These are phyloP conservation scores for Nymphicus hollandicus DNA, from an alignment of 2,113 vertebrate species.

Conservation along the genomic window DNA sequence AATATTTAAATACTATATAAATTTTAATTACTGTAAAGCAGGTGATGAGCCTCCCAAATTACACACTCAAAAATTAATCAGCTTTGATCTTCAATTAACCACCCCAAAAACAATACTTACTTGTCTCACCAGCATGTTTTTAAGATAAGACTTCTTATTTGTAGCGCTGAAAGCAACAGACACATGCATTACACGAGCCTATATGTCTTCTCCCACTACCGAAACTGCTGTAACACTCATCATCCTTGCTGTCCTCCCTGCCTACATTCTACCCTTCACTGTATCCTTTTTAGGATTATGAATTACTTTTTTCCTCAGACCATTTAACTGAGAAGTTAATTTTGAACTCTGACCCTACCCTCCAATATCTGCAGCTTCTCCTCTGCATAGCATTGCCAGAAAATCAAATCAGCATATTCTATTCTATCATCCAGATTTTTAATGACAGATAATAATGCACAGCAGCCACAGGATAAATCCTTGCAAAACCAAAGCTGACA, in stretches of 20 bases:
- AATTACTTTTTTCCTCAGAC: background rate
- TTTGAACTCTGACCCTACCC: background rate
- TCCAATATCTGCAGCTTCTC: background rate
- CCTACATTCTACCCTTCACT: background rate
- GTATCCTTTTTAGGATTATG: background rate
- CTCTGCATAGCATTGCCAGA: background rate
- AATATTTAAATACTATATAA: constrained; percentile 11
- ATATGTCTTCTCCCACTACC: background rate
- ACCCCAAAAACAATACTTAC: background rate
- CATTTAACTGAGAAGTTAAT: background rate
- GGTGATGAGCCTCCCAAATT: background rate
- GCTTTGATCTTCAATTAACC: background rate
- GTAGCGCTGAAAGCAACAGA: background rate
- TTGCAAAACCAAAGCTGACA: background rate
- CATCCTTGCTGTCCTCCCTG: background rate
- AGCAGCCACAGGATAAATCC: background rate
- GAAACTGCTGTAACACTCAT: background rate
- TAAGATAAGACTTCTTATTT: background rate
- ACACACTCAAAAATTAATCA: background rate
- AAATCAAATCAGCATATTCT: background rate
- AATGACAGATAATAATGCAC: background rate
- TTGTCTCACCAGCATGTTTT: background rate
- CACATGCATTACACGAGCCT: background rate
- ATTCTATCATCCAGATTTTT: background rate
- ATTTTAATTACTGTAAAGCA: background rate